phyloP scores from a whole-genome alignment of 37 sponge, comb jelly and placozoan species.

The Cladorhizidae sp. region DNA sequence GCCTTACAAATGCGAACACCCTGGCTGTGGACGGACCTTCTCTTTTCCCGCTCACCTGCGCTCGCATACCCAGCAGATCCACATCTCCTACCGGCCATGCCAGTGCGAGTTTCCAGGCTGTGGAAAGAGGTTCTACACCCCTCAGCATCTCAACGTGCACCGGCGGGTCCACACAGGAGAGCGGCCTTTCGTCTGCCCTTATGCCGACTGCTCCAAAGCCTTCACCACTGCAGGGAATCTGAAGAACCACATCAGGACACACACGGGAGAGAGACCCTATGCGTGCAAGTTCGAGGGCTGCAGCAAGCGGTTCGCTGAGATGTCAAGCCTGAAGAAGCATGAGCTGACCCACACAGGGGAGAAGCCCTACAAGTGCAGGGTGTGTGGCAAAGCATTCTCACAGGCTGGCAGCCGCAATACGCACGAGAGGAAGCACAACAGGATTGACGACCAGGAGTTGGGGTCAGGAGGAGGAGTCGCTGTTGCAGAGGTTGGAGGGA shows the following conservation, averaged over 20 bases:
- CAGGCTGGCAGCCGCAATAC: slow-evolving; percentile 86
- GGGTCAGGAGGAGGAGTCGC: slow-evolving; percentile 16
- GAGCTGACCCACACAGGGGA: slow-evolving; percentile 87
- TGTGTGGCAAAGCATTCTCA: slow-evolving; percentile 81
- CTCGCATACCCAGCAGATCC: slow-evolving; percentile 80
- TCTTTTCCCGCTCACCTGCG: slow-evolving; percentile 79
- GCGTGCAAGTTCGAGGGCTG: slow-evolving; percentile 79
- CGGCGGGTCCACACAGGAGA: slow-evolving; percentile 80
- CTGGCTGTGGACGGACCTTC: slow-evolving; percentile 79
- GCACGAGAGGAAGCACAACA: slow-evolving; percentile 76
- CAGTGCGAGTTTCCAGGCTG: slow-evolving; percentile 85
- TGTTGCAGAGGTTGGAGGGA: slow-evolving; percentile 14
- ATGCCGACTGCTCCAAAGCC: slow-evolving; percentile 73
- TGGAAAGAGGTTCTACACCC: slow-evolving; percentile 85
- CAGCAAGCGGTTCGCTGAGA: slow-evolving; percentile 77
- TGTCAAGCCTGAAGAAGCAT: slow-evolving; percentile 89
- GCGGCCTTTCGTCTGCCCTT: slow-evolving; percentile 80
- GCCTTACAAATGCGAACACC: slow-evolving; percentile 80
- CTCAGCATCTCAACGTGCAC: slow-evolving; percentile 86
- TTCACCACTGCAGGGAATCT: slow-evolving; percentile 87
- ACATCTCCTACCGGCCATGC: slow-evolving; percentile 81
- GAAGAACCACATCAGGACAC: slow-evolving; percentile 89
- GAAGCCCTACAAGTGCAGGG: slow-evolving; percentile 80
- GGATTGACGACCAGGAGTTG: slow-evolving; percentile 32
- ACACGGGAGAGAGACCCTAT: slow-evolving; percentile 86